phyloP scores from a whole-genome alignment of 1,140 invertebrate species.

The Drosophila punjabiensis region DNA sequence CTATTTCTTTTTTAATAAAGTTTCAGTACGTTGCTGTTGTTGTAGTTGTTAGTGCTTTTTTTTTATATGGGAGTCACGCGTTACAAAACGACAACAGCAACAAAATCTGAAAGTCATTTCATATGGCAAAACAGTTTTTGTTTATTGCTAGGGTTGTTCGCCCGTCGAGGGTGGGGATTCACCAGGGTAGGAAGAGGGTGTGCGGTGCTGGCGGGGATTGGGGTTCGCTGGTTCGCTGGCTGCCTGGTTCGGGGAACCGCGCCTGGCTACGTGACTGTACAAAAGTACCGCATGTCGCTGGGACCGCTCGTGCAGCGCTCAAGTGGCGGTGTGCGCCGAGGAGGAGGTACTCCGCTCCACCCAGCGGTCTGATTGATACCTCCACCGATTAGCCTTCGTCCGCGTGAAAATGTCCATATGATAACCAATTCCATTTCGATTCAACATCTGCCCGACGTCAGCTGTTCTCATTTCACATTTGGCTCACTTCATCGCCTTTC shows the following conservation, averaged over 20 bases:
- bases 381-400: slow-evolving; percentile 40
- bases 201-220: neutral
- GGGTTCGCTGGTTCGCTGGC: neutral
- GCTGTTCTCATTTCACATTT: slow-evolving; percentile 3
- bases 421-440: slow-evolving; percentile 8
- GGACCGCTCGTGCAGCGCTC: slow-evolving; percentile 58
- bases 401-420: slow-evolving; percentile 4
- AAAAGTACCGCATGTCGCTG: slow-evolving; percentile 53
- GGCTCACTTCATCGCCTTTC: neutral
- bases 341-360: slow-evolving; percentile 15
- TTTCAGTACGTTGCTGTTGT: slow-evolving; percentile 51
- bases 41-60: neutral
- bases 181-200: slow-evolving; percentile 6
- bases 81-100: slow-evolving; percentile 63
- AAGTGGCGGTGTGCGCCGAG: slow-evolving; percentile 48
- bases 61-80: slow-evolving; percentile 77
- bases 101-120: slow-evolving; percentile 73
- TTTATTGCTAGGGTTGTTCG: slow-evolving; percentile 63
- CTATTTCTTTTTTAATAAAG: slow-evolving; percentile 73
- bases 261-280: slow-evolving; percentile 77
- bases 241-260: slow-evolving; percentile 1
- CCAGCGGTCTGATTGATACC: slow-evolving; percentile 64
- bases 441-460: neutral
- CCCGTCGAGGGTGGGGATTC: slow-evolving; percentile 9
- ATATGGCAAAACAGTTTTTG: slow-evolving; percentile 70